Percentiles rank a stretch among this genome's conserved stretches.
These are phyloP conservation scores for Sterrhoptilus dennistouni DNA, from an alignment of 2,113 vertebrate genomes.

Conservation along the genomic window DNA sequence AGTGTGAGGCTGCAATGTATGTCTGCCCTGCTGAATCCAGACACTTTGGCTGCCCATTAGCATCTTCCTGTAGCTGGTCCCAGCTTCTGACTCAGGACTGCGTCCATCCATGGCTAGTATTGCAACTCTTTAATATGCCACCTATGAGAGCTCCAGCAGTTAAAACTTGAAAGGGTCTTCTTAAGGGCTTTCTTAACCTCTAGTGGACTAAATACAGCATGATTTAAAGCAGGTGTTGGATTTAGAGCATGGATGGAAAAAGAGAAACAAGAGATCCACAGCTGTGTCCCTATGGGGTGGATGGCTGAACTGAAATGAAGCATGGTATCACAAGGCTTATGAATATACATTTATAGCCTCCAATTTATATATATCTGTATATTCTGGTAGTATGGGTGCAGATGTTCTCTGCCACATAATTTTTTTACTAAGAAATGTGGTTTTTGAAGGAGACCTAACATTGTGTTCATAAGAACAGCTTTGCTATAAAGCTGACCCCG, in stretches of 20 bases:
- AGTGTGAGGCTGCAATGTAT: neutral
- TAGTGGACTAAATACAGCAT: neutral
- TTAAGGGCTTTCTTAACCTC: neutral
- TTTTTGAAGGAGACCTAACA: neutral
- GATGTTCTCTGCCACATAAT: neutral
- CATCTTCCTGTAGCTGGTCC: neutral
- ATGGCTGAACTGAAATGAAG: neutral
- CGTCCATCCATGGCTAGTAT: rapidly evolving
- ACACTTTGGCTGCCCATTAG: neutral
- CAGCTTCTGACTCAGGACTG: neutral
- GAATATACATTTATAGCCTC: neutral
- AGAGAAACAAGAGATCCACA: neutral
- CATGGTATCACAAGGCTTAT: neutral
- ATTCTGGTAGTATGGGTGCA: neutral
- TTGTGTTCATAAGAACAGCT: neutral
- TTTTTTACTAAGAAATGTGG: neutral
- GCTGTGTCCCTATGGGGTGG: neutral
- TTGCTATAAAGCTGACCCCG: neutral
- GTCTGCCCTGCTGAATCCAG: neutral
- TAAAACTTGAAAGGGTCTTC: neutral
- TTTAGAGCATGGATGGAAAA: neutral
- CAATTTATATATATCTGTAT: neutral
- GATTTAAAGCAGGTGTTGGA: neutral
- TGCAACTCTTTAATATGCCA: neutral
- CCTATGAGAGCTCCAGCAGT: neutral